Percentiles rank a stretch among this genome's conserved stretches.
These are phyloP conservation scores for Lepidurus arcticus DNA, from an alignment of 1,140 invertebrate genomes.

Conservation along the genomic window DNA sequence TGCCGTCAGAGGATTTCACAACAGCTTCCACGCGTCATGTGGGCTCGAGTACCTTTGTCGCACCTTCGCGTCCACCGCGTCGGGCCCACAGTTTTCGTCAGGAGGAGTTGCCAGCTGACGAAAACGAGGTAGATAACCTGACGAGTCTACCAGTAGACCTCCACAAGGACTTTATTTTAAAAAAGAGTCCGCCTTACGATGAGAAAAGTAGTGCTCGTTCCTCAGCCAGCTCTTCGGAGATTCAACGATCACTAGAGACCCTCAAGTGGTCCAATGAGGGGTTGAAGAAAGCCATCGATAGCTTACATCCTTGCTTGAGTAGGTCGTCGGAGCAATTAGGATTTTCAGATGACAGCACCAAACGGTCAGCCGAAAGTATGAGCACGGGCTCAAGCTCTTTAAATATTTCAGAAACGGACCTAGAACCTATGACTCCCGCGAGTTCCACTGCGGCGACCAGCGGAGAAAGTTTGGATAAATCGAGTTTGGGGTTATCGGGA, in stretches of 20 bases:
- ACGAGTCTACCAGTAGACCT: conserved; percentile 32
- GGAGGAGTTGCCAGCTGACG: conserved; percentile 19
- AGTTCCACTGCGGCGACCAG: conserved; percentile 2
- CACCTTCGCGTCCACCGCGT: neutral
- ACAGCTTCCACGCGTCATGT: neutral
- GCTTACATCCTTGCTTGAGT: conserved; percentile 28
- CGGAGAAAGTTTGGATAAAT: conserved; percentile 30
- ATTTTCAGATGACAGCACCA: conserved; percentile 33
- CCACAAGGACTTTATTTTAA: conserved; percentile 34
- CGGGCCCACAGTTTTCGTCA: conserved; percentile 26
- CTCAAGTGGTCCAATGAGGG: conserved; percentile 35
- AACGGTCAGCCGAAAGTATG: conserved; percentile 31
- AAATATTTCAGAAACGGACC: conserved; percentile 35
- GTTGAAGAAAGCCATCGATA: conserved; percentile 35
- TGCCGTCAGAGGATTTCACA: neutral
- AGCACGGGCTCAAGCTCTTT: conserved; percentile 34
- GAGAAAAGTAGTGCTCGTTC: neutral
- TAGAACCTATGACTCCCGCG: conserved; percentile 8
- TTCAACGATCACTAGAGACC: conserved; percentile 32
- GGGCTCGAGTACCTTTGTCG: neutral
- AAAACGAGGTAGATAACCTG: conserved; percentile 27
- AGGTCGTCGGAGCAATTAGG: conserved; percentile 34
- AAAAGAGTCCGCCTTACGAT: conserved; percentile 27
- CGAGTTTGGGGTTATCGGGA: neutral
- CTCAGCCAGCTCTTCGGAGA: conserved; percentile 5